A percentile compares a stretch with the other conserved stretches of the same genome.
These are phyloP conservation scores for Anas platyrhynchos DNA, from an alignment of 2,113 vertebrate genomes.

Conservation along the genomic window DNA sequence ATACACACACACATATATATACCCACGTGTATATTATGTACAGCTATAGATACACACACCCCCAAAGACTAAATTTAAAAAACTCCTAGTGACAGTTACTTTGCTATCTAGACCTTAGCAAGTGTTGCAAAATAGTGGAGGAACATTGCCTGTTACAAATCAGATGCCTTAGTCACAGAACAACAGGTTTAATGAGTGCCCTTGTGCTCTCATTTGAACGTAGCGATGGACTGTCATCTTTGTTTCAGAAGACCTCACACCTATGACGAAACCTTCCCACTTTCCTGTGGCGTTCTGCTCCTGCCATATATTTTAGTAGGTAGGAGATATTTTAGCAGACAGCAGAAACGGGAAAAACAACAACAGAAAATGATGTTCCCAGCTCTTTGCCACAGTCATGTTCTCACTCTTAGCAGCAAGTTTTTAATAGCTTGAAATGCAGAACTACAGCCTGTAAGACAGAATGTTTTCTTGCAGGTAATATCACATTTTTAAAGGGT, in stretches of 20 bases:
- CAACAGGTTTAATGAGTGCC: not conserved
- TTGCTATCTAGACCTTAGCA: not conserved
- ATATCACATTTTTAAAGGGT: not conserved
- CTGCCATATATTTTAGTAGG: not conserved
- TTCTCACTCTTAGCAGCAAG: not conserved
- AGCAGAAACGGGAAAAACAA: not conserved
- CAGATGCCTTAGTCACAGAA: not conserved
- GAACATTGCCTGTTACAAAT: not conserved
- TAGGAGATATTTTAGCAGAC: not conserved
- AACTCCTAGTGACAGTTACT: not conserved
- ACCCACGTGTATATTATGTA: not conserved
- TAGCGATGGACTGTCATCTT: accelerated
- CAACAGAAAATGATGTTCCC: not conserved
- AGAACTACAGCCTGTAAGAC: not conserved
- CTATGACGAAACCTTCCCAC: not conserved
- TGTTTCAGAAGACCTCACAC: not conserved
- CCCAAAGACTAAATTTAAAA: not conserved
- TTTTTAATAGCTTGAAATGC: not conserved
- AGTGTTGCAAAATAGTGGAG: not conserved
- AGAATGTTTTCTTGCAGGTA: not conserved
- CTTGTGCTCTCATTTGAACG: accelerated
- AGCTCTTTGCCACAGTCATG: not conserved
- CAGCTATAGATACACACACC: not conserved
- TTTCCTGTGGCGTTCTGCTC: not conserved
- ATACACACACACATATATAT: not conserved